A percentile compares a stretch with the other conserved stretches of the same genome.
These are phyloP conservation scores for Microtus montanus DNA, from an alignment of 2,113 vertebrate genomes.

Conservation along the genomic window DNA sequence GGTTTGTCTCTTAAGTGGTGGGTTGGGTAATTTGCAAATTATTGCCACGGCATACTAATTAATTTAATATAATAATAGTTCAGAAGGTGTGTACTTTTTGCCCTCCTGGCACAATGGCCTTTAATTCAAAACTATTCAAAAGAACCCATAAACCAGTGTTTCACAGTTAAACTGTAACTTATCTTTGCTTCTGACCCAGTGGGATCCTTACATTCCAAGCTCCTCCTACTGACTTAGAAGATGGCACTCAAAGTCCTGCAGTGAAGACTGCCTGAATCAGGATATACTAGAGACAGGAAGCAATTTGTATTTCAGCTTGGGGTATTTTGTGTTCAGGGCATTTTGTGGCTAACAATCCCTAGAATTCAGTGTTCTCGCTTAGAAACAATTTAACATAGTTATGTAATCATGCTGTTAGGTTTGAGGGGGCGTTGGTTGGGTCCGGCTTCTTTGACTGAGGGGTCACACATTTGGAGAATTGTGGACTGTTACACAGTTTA, in stretches of 20 bases:
- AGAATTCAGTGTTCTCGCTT: background rate
- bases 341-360: background rate
- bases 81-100: background rate
- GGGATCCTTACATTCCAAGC: background rate
- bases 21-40: background rate
- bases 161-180: constrained; percentile 10
- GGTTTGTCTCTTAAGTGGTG: background rate
- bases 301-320: background rate
- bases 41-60: background rate
- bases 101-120: background rate
- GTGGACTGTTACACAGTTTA: background rate
- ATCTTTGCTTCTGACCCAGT: constrained; percentile 11
- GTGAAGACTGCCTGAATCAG: constrained; percentile 15
- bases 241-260: background rate
- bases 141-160: background rate
- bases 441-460: background rate
- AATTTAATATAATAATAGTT: background rate
- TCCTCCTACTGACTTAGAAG: background rate
- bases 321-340: constrained; percentile 16
- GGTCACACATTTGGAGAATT: background rate
- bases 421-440: background rate
- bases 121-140: constrained; percentile 48
- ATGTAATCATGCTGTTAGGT: constrained; percentile 1
- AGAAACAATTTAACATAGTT: constrained; percentile 32
- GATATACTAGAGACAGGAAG: background rate